Evolutionary conservation across 2,888 invertebrate species (phyloP).

Genomic region (Cheilosia variabilis): DNA sequence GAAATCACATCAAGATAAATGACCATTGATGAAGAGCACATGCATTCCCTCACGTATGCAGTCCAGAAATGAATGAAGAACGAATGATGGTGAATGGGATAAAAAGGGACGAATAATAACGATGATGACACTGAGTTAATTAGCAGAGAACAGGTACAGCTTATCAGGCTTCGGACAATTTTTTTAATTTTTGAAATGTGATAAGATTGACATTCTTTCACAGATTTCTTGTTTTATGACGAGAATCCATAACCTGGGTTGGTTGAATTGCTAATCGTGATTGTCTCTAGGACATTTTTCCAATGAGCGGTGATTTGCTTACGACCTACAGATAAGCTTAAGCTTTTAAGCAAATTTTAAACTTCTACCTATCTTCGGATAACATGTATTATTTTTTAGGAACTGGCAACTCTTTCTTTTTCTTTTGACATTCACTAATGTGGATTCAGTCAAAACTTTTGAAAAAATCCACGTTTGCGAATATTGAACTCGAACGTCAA

Average conservation of each 20-base stretch:
- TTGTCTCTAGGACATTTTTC: too few species aligned
- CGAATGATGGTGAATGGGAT: constrained; percentile 47
- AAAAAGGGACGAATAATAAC: constrained; percentile 17
- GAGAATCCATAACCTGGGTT: neutral
- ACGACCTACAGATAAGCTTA: too few species aligned
- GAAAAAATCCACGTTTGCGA: too few species aligned
- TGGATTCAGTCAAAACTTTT: too few species aligned
- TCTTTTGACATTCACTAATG: too few species aligned
- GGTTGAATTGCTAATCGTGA: too few species aligned
- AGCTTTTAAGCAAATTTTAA: too few species aligned
- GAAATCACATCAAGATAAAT: constrained; percentile 37
- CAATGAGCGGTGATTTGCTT: too few species aligned
- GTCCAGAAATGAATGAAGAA: constrained; percentile 54
- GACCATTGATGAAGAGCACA: constrained; percentile 60
- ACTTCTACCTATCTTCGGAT: too few species aligned
- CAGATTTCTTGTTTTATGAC: neutral
- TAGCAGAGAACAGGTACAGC: constrained; percentile 9
- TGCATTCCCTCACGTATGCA: constrained; percentile 70
- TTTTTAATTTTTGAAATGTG: neutral
- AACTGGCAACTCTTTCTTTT: too few species aligned
- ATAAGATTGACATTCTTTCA: neutral
- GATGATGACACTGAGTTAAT: constrained; percentile 41
- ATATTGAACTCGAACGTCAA: too few species aligned
- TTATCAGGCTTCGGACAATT: constrained; percentile 9
- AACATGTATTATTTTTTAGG: too few species aligned